Percentiles rank a stretch among this genome's conserved stretches.
Evolutionary conservation across 2,113 vertebrate species (phyloP).

Genomic region (Ovibos moschatus): DNA sequence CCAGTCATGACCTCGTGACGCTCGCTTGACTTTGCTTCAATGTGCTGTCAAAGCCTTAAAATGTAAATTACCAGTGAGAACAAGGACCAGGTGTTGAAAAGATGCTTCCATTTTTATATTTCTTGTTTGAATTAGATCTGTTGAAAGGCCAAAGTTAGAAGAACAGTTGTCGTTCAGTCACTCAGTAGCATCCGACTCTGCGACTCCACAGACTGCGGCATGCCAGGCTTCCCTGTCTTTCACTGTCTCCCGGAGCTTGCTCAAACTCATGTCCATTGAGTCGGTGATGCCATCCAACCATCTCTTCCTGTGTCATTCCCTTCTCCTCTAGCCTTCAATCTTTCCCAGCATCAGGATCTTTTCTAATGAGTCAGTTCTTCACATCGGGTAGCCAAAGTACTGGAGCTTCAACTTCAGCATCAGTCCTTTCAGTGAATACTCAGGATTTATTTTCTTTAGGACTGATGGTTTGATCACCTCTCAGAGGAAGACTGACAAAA

Average conservation of each 20-base stretch:
- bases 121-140: background rate
- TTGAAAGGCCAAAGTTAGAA: background rate
- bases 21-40: conserved; percentile 27
- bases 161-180: background rate
- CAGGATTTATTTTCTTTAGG: background rate
- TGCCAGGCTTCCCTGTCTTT: background rate
- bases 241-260: background rate
- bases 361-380: background rate
- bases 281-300: background rate
- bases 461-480: background rate
- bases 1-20: conserved; percentile 46
- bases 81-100: background rate
- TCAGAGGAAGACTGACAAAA: background rate
- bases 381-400: background rate
- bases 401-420: background rate
- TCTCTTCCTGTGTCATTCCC: background rate
- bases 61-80: background rate
- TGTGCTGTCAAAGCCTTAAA: background rate
- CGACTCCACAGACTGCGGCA: background rate
- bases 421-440: background rate
- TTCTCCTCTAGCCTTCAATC: background rate
- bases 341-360: background rate
- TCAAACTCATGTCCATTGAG: background rate
- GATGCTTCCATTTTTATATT: background rate
- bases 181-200: background rate